Percentiles rank a stretch among this genome's conserved stretches.
Conservation (phyloP, 2,113 vertebrate species). For the Oreochromis spilurus region DNA sequence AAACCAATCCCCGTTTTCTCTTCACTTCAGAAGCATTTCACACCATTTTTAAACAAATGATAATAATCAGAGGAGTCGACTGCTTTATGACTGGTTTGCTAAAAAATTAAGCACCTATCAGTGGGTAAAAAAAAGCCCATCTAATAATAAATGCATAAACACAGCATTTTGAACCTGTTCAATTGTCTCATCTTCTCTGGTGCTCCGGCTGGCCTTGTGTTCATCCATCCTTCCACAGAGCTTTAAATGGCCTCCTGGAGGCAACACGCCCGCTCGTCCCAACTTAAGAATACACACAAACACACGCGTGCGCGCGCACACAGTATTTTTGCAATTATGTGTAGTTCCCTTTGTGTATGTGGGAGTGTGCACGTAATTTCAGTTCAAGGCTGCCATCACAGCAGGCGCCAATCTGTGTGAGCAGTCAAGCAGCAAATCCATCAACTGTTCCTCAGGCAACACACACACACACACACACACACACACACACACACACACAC, state of each 20-base stretch:
- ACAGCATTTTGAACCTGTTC: slow-evolving; percentile 3
- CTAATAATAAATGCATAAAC: slow-evolving; percentile 13
- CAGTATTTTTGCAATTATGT: slow-evolving; percentile 30
- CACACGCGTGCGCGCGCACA: not conserved
- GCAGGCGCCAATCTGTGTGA: slow-evolving; percentile 70
- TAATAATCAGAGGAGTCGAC: not conserved
- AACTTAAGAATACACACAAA: slow-evolving; percentile 33
- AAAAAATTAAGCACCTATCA: not conserved
- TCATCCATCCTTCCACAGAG: slow-evolving; percentile 43
- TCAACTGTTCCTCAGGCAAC: slow-evolving; percentile 65
- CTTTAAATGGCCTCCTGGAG: slow-evolving; percentile 55
- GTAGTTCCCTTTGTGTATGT: slow-evolving; percentile 24
- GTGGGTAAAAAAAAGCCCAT: not conserved
- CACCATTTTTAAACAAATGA: not conserved
- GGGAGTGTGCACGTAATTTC: slow-evolving; percentile 41
- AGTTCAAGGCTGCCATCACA: slow-evolving; percentile 68
- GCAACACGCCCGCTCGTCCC: slow-evolving; percentile 24
- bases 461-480: not conserved
- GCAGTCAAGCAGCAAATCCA: slow-evolving; percentile 71
- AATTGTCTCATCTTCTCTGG: slow-evolving; percentile 15
- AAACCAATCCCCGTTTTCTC: not conserved
- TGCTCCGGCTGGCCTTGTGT: slow-evolving; percentile 5
- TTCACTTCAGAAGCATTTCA: not conserved
- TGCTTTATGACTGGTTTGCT: not conserved
- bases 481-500: slow-evolving; percentile 7